A percentile compares a stretch with the other conserved stretches of the same genome.
Conservation (phyloP, 2,888 invertebrate species). For the Teleogryllus oceanicus region DNA sequence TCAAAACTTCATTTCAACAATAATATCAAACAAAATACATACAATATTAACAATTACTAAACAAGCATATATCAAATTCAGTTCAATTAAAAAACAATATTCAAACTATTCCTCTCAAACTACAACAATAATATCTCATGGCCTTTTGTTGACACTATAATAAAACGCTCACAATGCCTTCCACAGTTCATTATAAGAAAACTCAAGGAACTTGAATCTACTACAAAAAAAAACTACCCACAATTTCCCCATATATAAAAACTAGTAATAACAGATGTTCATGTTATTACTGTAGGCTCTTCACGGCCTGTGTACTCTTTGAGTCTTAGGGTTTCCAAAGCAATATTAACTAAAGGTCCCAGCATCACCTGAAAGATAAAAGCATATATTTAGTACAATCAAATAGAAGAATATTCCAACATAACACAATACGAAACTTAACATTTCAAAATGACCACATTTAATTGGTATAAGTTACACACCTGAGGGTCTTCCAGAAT, state of each 20-base stretch:
- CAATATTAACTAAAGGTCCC: conserved; percentile 83
- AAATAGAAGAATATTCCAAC: neutral
- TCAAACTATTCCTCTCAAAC: too few species aligned
- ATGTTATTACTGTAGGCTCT: conserved; percentile 84
- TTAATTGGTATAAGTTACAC: conserved; percentile 33
- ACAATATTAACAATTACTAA: too few species aligned
- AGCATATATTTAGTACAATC: neutral
- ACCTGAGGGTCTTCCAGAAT: conserved; percentile 58
- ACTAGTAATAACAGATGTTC: neutral
- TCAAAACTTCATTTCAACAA: too few species aligned
- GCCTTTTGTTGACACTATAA: too few species aligned
- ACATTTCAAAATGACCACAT: neutral
- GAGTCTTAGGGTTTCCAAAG: conserved; percentile 78
- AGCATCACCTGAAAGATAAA: conserved; percentile 59
- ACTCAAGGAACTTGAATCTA: neutral
- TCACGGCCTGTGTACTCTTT: conserved; percentile 81
- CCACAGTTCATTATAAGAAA: too few species aligned
- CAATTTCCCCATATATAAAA: neutral
- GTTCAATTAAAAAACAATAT: too few species aligned
- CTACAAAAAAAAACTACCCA: neutral
- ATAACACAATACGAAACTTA: too few species aligned
- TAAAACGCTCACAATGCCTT: too few species aligned
- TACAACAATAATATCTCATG: too few species aligned
- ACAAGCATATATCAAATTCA: too few species aligned
- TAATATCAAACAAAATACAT: too few species aligned